These are phyloP conservation scores for Schizaphis graminum DNA, from an alignment of 2,888 invertebrate genomes.

Conservation along the genomic window DNA sequence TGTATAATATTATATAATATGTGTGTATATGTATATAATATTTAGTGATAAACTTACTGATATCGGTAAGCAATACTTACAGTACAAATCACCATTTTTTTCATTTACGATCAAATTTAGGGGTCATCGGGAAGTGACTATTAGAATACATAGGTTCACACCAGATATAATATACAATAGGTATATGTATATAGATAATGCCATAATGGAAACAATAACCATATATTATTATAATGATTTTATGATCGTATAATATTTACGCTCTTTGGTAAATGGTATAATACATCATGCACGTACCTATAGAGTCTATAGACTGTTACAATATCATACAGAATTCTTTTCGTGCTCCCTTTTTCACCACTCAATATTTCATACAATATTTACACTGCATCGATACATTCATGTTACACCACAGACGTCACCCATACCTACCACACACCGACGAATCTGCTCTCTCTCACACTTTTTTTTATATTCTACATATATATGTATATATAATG, in stretches of 20 bases:
- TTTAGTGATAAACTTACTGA: too few relatives aligned
- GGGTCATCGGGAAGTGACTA: background rate
- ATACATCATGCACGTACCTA: background rate
- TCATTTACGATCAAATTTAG: background rate
- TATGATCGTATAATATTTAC: conserved; percentile 15
- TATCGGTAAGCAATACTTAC: background rate
- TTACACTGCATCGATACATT: background rate
- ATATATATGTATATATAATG: background rate
- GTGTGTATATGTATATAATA: too few relatives aligned
- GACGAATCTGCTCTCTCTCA: background rate
- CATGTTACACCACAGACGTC: background rate
- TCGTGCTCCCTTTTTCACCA: background rate
- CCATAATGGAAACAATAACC: background rate
- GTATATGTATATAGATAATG: background rate
- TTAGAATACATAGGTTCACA: background rate
- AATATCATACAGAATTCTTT: background rate
- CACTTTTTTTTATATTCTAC: background rate
- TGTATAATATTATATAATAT: too few relatives aligned
- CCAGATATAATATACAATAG: too few relatives aligned
- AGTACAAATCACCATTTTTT: background rate
- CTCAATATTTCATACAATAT: background rate
- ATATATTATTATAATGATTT: background rate
- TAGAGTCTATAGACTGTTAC: background rate
- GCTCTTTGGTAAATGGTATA: background rate
- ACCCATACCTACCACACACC: background rate